Evolutionary conservation across 2,113 vertebrate genomes (phyloP), one percentile per base, ranked within the genome.

Genomic region (Jaculus jaculus): DNA sequence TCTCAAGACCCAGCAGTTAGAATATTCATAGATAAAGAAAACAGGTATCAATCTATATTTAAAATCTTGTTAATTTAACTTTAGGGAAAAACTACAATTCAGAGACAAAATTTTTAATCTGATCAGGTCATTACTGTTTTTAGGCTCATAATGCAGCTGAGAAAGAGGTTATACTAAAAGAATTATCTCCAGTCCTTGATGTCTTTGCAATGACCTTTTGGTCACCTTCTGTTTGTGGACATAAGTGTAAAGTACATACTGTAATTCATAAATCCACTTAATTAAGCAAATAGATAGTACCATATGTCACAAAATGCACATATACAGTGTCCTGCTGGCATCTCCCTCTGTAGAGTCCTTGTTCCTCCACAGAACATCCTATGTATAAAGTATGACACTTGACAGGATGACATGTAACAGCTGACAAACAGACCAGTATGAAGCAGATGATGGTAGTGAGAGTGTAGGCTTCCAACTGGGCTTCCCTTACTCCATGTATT

Each of bases 21-120:
- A 28, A 9, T 20, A 87, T 83, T 91, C 89, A 71, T 3, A 54
- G 23, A 80, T 61, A 66, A 89, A 80, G 51, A 72, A 89, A 95
- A 68, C 8, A 71, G 32, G 42, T 42, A 13, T 68, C 63, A 74
- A 69, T 23, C 23, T 60, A 42, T 61, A 68, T 84, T 89, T 92
- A 24, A 71, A 65, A 51, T 89, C n/a, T 68, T 87, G 63, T 10
- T 72, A 39, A 16, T 85, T 92, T 90, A 92, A 74, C 72, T 15
- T 75, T 71, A 30, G 17, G 20, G 42, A 24, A 47, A 18, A 54
- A 11, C 24, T 79, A 80, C 32, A 16, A 34, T 61, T 80, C 23
- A 42, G 61, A 24, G 16, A 6, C n/a, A 85, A 21, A 42, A 18
- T 61, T 82, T 54, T 21, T 18, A 6, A 80, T 51, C 51, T 82